Evolutionary conservation across 2,113 vertebrate species (phyloP).

Genomic region (Ailuropoda melanoleuca): DNA sequence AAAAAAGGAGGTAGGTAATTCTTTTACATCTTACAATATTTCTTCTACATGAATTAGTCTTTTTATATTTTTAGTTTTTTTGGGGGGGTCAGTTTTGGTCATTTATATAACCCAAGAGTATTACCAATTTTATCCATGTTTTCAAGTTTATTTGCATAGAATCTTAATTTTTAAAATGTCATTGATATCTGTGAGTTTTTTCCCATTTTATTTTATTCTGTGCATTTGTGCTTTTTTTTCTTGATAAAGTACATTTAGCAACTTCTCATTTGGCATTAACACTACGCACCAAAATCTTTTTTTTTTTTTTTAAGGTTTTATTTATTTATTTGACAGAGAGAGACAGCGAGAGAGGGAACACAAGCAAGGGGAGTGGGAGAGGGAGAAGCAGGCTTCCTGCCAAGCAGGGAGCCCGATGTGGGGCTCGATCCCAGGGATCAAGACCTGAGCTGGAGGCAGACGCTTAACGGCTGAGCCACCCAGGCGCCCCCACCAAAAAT

Average conservation of each 20-base stretch:
- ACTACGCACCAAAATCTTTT: background rate
- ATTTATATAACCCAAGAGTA: background rate
- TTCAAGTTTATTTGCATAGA: background rate
- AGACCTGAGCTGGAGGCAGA: too few species aligned
- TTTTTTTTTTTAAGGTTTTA: too few species aligned
- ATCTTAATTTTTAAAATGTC: background rate
- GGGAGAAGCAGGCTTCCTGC: too few species aligned
- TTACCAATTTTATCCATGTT: background rate
- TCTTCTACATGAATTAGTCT: background rate
- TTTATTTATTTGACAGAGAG: too few species aligned
- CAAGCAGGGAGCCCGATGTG: too few species aligned
- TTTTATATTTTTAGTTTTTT: background rate
- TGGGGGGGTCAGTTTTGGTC: background rate
- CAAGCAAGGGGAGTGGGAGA: too few species aligned
- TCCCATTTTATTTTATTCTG: background rate
- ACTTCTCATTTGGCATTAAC: background rate
- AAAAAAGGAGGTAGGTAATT: background rate
- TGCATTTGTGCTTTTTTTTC: background rate
- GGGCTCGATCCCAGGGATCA: too few species aligned
- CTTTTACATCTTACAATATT: background rate
- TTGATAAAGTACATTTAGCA: background rate
- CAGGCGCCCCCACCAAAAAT: background rate
- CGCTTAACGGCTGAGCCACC: too few species aligned
- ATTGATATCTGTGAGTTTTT: background rate
- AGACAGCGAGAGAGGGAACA: too few species aligned